phyloP scores from a whole-genome alignment of 2,797 vertebrate species.

The Chaetodon trifasciatus region DNA sequence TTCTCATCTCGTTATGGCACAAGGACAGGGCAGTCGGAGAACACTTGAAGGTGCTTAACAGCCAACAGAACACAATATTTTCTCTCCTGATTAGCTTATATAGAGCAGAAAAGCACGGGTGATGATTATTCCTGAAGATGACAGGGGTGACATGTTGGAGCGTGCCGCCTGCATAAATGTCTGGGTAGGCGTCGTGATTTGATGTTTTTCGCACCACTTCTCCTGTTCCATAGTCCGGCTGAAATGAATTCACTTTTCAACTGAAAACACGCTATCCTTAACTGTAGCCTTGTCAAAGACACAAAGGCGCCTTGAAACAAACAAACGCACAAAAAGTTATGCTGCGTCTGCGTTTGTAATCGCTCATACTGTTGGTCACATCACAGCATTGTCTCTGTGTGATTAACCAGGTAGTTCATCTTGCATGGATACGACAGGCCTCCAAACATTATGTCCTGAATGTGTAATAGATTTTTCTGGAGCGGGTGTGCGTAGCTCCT shows the following conservation, averaged over 20 bases:
- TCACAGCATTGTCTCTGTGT: conserved; percentile 41
- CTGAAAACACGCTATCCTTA: conserved; percentile 29
- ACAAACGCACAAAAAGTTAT: not conserved
- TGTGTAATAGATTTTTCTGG: conserved; percentile 46
- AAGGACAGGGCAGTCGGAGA: conserved; percentile 70
- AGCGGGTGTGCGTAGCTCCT: conserved; percentile 36
- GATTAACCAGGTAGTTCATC: conserved; percentile 62
- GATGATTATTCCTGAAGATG: conserved; percentile 50
- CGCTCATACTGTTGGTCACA: conserved; percentile 24
- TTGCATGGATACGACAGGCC: conserved; percentile 46
- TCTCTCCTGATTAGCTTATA: conserved; percentile 65
- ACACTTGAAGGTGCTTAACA: conserved; percentile 70
- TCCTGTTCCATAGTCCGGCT: conserved; percentile 4
- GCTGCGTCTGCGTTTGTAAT: not conserved
- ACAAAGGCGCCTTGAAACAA: conserved; percentile 10
- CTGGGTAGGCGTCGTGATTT: conserved; percentile 33
- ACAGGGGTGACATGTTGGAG: conserved; percentile 42
- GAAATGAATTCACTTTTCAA: not conserved
- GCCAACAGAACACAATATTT: conserved; percentile 59
- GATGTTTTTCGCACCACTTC: conserved; percentile 19
- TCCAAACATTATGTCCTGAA: conserved; percentile 59
- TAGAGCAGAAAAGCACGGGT: conserved; percentile 26
- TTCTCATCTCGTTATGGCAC: conserved; percentile 73
- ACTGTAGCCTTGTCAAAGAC: conserved; percentile 38
- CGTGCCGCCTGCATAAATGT: conserved; percentile 32